These are phyloP conservation scores for Polyommatus icarus DNA, from an alignment of 2,888 invertebrate species.

Conservation along the genomic window DNA sequence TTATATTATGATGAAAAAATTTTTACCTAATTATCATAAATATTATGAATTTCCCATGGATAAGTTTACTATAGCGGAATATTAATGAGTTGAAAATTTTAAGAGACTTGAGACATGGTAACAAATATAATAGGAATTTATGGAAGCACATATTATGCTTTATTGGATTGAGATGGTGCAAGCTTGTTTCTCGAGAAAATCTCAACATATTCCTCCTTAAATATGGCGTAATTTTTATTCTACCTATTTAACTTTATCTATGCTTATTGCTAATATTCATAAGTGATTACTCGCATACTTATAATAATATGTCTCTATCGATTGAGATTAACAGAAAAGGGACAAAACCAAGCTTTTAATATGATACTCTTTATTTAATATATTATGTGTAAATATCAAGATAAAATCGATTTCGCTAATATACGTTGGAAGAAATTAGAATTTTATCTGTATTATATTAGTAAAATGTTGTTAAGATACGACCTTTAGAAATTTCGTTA, in stretches of 20 bases:
- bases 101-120: neutral
- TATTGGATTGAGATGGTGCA: neutral
- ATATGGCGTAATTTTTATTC: neutral
- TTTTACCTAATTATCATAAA: neutral
- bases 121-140: neutral
- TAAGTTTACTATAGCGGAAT: neutral
- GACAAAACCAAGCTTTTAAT: neutral
- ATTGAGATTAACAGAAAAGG: neutral
- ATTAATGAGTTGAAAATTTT: neutral
- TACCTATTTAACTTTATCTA: neutral
- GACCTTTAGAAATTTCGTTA: neutral
- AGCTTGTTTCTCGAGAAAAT: neutral
- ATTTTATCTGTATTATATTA: neutral
- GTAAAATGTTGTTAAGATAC: neutral
- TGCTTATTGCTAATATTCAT: neutral
- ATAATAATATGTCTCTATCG: neutral
- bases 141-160: neutral
- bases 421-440: neutral
- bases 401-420: neutral
- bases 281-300: neutral
- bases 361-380: neutral
- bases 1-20: neutral
- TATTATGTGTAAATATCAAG: neutral
- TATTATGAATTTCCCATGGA: neutral
- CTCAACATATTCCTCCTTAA: neutral